A percentile compares a stretch with the other conserved stretches of the same genome.
Conservation (phyloP, 37 sponge, comb jelly and placozoan species). For the Axinella damicornis region DNA sequence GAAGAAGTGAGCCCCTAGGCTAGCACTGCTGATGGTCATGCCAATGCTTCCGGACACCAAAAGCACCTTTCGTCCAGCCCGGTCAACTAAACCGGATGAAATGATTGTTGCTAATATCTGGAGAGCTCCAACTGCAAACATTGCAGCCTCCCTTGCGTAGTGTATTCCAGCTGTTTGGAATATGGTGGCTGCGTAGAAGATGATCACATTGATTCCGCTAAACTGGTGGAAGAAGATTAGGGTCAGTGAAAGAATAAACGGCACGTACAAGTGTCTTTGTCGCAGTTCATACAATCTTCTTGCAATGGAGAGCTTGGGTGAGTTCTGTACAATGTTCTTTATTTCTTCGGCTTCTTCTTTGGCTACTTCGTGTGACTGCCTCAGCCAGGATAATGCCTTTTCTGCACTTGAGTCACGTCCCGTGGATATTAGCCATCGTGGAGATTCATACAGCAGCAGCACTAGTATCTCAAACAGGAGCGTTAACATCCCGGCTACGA, state of each 20-base stretch:
- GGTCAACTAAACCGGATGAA: constrained; percentile 40
- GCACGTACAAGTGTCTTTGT: no score
- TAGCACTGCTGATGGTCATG: constrained; percentile 24
- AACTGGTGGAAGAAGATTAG: constrained; percentile 52
- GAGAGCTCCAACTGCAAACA: constrained; percentile 33
- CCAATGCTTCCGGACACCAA: constrained; percentile 40
- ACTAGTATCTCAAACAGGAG: neutral
- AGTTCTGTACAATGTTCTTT: neutral
- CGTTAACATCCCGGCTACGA: neutral
- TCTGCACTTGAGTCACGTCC: neutral
- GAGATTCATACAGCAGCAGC: neutral
- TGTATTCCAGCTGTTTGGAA: constrained; percentile 37
- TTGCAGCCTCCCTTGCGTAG: constrained; percentile 6
- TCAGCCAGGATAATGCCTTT: neutral
- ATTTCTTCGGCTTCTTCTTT: neutral
- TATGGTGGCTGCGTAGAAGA: constrained; percentile 48
- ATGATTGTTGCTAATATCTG: constrained; percentile 19
- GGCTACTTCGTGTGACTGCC: neutral
- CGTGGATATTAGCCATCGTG: neutral
- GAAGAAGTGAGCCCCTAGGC: constrained; percentile 51
- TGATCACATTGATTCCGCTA: constrained; percentile 55
- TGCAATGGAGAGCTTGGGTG: no score
- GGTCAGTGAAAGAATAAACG: neutral
- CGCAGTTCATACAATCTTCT: no score
- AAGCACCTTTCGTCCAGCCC: constrained; percentile 65